These are phyloP conservation scores for Rhodeus uyekii DNA, from an alignment of 2,797 vertebrate genomes.

Conservation along the genomic window DNA sequence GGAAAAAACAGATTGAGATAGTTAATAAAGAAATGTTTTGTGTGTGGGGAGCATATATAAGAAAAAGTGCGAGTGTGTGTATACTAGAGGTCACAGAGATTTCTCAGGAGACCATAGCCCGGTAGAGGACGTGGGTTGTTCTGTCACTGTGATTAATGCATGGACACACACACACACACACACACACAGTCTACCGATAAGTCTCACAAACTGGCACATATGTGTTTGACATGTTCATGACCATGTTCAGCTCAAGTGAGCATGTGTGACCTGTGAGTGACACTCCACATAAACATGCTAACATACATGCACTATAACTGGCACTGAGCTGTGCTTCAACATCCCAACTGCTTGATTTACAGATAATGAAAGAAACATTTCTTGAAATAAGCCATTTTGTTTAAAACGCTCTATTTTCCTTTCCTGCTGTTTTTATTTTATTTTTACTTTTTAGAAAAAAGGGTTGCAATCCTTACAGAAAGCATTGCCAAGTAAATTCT, in stretches of 20 bases:
- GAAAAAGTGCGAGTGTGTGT: constrained; percentile 53
- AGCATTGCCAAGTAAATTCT: not conserved
- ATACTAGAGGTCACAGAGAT: constrained; percentile 73
- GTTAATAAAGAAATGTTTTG: constrained; percentile 31
- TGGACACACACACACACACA: constrained; percentile 65
- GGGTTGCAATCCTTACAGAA: not conserved
- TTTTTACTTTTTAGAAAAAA: constrained; percentile 6
- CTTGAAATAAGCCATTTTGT: not conserved
- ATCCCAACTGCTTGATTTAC: constrained; percentile 32
- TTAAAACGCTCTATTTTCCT: not conserved
- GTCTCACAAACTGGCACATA: constrained; percentile 59
- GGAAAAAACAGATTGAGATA: constrained; percentile 30
- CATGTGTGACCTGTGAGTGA: constrained; percentile 65
- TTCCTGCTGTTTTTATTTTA: too few relatives aligned
- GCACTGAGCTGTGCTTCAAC: constrained; percentile 5
- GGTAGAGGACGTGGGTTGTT: constrained; percentile 63
- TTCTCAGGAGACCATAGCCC: constrained; percentile 69
- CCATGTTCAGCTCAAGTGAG: constrained; percentile 54
- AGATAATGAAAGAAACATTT: not conserved
- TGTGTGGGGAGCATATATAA: constrained; percentile 32
- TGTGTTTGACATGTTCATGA: constrained; percentile 58
- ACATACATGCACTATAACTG: constrained; percentile 40
- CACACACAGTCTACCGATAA: constrained; percentile 63
- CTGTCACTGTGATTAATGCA: constrained; percentile 77
- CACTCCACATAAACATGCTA: constrained; percentile 63